Base-by-base conservation (phyloP, 2,797 vertebrate genomes). In the Sphenodon punctatus region DNA sequence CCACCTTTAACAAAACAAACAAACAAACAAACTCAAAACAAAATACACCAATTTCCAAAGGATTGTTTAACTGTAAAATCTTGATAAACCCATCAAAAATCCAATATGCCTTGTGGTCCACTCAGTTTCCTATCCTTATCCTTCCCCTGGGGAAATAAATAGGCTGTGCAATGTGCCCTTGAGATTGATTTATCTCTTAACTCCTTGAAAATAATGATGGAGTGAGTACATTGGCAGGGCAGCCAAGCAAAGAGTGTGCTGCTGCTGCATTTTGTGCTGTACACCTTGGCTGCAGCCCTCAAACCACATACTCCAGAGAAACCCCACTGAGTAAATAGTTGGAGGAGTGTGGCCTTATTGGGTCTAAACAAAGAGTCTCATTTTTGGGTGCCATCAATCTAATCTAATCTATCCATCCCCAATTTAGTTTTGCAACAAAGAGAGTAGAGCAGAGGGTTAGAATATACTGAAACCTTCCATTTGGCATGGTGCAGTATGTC, bases 161-260 rank as follows among this genome's bases (percentile, higher is more conserved):
- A 71, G 20, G 4, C 6, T 70, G 75, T 64, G 4, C 8, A 74
- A 64, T 22, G 14, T 67, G 59, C n/a, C 32, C 22, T 46, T 39
- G 64, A 39, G 20, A 74, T 46, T 75, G 45, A 74, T 48, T 68
- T 46, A 39, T 80, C 2, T 67, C 67, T 60, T 61, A 76, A 45
- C 71, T 46, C 5, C 22, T 53, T 53, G 27, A 86, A 84, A 80
- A 75, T 46, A 84, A 78, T 22, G n/a, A 73, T 63, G 46, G 82
- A 25, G 8, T 16, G 4, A 25, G 8, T 16, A 4, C 42, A 22
- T 3, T 25, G 27, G 56, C 42, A 49, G 53, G 51, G 66, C 1
- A n/a, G 7, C 36, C 46, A 85, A 82, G 17, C 10, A 65, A 46
- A 78, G 65, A 67, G 34, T n/a, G 17, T 4, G 59, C 7, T 19